Conservation (phyloP, 2,888 invertebrate species). For the Leucophenga maculata region DNA sequence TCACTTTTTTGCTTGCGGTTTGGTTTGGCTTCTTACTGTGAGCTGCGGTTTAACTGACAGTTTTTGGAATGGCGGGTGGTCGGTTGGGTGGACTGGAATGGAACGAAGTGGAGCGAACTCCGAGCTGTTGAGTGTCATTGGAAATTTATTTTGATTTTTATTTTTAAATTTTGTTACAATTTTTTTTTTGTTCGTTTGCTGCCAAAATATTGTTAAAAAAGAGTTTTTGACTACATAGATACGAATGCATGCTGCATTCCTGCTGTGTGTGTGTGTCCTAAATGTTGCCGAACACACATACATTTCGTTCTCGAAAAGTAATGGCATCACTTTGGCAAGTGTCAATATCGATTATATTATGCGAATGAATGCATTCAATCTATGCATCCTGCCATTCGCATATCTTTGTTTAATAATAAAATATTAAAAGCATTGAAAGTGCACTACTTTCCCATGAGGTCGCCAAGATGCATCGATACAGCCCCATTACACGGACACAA, state of each 20-base stretch:
- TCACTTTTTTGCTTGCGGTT: conserved; percentile 7
- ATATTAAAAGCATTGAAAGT: conserved; percentile 24
- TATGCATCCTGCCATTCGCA: neutral
- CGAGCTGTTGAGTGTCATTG: conserved; percentile 11
- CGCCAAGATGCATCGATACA: neutral
- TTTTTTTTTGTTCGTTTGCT: neutral
- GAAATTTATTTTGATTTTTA: conserved; percentile 24
- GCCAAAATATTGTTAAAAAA: conserved; percentile 2
- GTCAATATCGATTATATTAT: conserved; percentile 16
- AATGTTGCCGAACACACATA: neutral
- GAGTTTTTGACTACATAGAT: neutral
- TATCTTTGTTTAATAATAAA: conserved; percentile 9
- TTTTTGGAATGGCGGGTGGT: neutral
- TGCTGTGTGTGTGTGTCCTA: neutral
- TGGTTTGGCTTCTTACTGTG: conserved; percentile 6
- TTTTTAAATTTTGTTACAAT: conserved; percentile 20
- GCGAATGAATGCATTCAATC: neutral
- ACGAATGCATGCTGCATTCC: neutral
- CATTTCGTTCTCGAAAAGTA: neutral
- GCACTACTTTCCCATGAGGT: conserved; percentile 4
- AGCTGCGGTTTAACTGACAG: neutral
- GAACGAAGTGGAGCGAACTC: neutral
- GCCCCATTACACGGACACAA: neutral
- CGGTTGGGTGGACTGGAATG: neutral
- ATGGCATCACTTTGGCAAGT: conserved; percentile 10